A percentile compares a stretch with the other conserved stretches of the same genome.
These are phyloP conservation scores for Apodemus sylvaticus DNA, from an alignment of 2,113 vertebrate genomes.

Conservation along the genomic window DNA sequence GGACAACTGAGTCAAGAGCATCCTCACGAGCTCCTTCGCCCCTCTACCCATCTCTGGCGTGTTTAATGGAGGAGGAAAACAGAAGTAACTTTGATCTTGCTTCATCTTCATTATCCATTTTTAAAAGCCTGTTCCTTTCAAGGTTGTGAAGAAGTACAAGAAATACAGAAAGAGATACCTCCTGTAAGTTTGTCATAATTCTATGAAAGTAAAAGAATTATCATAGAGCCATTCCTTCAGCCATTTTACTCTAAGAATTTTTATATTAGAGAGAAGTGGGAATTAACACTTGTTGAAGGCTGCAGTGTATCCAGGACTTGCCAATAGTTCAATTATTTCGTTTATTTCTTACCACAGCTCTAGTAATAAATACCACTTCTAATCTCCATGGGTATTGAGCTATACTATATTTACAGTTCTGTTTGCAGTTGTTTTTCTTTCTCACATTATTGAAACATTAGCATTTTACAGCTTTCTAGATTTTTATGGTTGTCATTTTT, in stretches of 20 bases:
- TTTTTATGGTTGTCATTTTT: neutral
- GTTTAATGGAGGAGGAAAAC: neutral
- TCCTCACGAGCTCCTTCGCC: neutral
- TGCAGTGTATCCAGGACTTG: neutral
- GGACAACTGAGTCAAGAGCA: accelerated
- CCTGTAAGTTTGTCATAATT: neutral
- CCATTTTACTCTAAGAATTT: neutral
- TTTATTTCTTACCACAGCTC: neutral
- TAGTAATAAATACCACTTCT: neutral
- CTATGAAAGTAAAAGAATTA: constrained; percentile 24
- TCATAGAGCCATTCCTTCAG: neutral
- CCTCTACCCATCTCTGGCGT: accelerated
- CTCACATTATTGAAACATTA: constrained; percentile 28
- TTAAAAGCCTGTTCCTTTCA: neutral
- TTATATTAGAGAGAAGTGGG: neutral
- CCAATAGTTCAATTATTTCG: neutral
- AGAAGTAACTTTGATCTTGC: neutral
- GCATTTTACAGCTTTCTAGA: neutral
- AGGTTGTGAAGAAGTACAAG: neutral
- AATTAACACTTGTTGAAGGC: neutral
- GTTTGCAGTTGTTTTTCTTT: neutral
- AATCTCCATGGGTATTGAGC: neutral
- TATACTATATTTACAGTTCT: neutral
- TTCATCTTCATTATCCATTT: neutral
- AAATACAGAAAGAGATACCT: neutral